These are phyloP conservation scores for Charanyca ferruginea DNA, from an alignment of 2,888 invertebrate species.

Conservation along the genomic window DNA sequence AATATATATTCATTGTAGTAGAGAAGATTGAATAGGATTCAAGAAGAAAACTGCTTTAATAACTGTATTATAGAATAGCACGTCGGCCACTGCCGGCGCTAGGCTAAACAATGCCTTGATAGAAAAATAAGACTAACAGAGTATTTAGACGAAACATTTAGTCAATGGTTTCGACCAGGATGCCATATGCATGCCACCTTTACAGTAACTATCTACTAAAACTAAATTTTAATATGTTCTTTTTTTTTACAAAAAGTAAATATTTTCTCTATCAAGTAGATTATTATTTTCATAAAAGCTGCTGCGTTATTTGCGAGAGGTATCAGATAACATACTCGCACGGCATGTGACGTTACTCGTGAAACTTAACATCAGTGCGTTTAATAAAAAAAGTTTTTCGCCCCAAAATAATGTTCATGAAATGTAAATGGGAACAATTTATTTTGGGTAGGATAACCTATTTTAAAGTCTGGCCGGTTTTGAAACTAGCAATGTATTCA, in stretches of 20 bases:
- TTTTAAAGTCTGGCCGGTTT: not conserved
- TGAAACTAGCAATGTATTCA: not conserved
- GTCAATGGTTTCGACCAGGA: too few relatives aligned
- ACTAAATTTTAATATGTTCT: too few relatives aligned
- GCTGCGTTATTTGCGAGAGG: constrained; percentile 24
- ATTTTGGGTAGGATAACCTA: constrained; percentile 3
- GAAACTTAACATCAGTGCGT: constrained; percentile 28
- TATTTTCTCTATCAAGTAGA: not conserved
- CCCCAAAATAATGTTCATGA: constrained; percentile 24
- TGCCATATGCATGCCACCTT: too few relatives aligned
- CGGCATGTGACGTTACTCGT: constrained; percentile 41
- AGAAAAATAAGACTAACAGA: too few relatives aligned
- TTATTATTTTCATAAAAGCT: constrained; percentile 26
- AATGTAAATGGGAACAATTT: constrained; percentile 2
- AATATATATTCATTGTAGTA: too few relatives aligned
- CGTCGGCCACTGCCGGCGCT: too few relatives aligned
- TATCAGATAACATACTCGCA: constrained; percentile 48
- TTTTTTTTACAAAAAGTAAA: constrained; percentile 8
- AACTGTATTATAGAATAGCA: too few relatives aligned
- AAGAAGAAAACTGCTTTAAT: too few relatives aligned
- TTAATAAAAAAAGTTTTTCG: constrained; percentile 32
- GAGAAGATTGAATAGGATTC: too few relatives aligned
- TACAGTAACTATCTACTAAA: too few relatives aligned
- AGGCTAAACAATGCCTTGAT: too few relatives aligned
- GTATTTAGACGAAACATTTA: too few relatives aligned